Evolutionary conservation across 2,113 vertebrate species (phyloP).

Genomic region (Emberiza fucata): DNA sequence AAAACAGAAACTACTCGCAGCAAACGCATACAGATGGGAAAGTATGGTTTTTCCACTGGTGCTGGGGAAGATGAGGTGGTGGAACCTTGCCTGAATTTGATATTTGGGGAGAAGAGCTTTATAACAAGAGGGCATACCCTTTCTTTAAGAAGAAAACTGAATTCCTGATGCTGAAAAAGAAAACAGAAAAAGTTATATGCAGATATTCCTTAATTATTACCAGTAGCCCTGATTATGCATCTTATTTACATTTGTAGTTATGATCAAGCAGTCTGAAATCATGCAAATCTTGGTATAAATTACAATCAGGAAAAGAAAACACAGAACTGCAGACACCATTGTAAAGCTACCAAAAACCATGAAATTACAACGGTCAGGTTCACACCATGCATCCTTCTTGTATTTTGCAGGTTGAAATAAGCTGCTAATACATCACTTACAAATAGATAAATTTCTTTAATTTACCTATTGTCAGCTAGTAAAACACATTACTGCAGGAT

Average conservation of each 20-base stretch:
- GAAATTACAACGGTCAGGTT: not conserved
- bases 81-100: constrained; percentile 97
- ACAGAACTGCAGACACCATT: not conserved
- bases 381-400: not conserved
- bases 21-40: constrained; percentile 98
- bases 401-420: not conserved
- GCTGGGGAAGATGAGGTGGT: constrained; percentile 86
- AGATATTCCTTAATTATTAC: not conserved
- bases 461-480: not conserved
- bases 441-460: not conserved
- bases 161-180: constrained; percentile 90
- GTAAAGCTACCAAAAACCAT: not conserved
- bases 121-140: constrained; percentile 97
- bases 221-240: not conserved
- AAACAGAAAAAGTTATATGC: not conserved
- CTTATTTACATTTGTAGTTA: not conserved
- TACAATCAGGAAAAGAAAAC: not conserved
- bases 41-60: constrained; percentile 96
- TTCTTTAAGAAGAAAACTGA: constrained; percentile 98
- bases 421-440: not conserved
- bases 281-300: not conserved
- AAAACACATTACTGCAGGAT: not conserved
- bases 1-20: constrained; percentile 96
- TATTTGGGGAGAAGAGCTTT: constrained; percentile 99
- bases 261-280: not conserved